Conservation (phyloP, 2,113 vertebrate species). For the Eleginops maclovinus region DNA sequence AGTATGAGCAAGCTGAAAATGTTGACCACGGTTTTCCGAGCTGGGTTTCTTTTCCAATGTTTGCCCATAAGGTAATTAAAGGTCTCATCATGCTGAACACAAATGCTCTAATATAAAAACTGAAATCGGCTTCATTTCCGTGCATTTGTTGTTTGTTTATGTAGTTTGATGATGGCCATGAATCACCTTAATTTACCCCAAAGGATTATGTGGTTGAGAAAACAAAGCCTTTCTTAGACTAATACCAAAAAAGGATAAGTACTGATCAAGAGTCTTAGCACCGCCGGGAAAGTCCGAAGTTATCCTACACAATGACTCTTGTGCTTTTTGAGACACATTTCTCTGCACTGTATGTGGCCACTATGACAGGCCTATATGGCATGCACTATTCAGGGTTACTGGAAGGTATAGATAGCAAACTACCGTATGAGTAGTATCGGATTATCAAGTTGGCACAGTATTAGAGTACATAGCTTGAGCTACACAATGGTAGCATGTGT, state of each 20-base stretch:
- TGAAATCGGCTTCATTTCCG: neutral
- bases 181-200: neutral
- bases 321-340: constrained; percentile 26
- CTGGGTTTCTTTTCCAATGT: constrained; percentile 1
- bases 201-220: neutral
- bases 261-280: constrained; percentile 26
- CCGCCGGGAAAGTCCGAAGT: constrained; percentile 16
- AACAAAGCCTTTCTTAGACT: constrained; percentile 35
- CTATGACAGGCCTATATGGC: neutral
- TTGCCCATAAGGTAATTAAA: neutral
- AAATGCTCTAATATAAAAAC: constrained; percentile 1
- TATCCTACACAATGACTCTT: neutral
- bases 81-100: neutral
- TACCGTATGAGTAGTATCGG: neutral
- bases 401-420: neutral
- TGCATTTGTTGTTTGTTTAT: constrained; percentile 1
- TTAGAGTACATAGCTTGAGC: constrained; percentile 10
- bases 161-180: neutral
- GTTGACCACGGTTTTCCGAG: neutral
- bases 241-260: constrained; percentile 55
- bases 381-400: neutral
- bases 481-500: constrained; percentile 40
- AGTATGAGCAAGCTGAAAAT: neutral
- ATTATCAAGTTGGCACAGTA: constrained; percentile 43
- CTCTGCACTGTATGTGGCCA: neutral